Evolutionary conservation across 2,113 vertebrate species (phyloP).

Genomic region (Engraulis encrasicolus): DNA sequence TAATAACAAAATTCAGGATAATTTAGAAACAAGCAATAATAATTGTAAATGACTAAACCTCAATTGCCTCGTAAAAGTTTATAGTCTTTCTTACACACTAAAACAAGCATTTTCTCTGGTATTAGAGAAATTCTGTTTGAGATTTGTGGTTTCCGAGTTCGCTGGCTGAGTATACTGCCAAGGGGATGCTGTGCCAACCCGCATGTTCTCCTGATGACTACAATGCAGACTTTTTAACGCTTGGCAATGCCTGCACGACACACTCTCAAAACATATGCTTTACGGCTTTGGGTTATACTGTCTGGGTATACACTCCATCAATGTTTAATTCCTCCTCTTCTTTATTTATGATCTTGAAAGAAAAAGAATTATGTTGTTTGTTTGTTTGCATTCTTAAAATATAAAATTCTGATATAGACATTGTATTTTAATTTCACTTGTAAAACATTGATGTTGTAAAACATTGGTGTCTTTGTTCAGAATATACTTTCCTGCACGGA

Average conservation of each 20-base stretch:
- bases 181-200: constrained; percentile 27
- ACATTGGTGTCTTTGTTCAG: too few species aligned
- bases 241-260: background rate
- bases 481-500: background rate
- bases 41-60: background rate
- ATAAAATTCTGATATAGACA: too few species aligned
- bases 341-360: too few species aligned
- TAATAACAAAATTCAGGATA: background rate
- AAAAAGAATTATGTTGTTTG: background rate
- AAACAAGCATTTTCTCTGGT: constrained; percentile 1
- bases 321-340: background rate
- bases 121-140: constrained; percentile 46
- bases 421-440: too few species aligned
- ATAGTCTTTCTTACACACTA: background rate
- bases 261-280: constrained; percentile 22
- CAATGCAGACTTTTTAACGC: constrained; percentile 26
- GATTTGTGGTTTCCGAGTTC: constrained; percentile 42
- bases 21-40: background rate
- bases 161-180: constrained; percentile 30
- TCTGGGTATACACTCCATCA: background rate
- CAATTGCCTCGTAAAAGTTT: background rate
- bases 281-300: constrained; percentile 21
- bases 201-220: constrained; percentile 30
- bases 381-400: too few species aligned
- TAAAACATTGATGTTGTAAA: too few species aligned